Base-by-base conservation (phyloP, 2,888 invertebrate genomes). In the Tipula helvola region DNA sequence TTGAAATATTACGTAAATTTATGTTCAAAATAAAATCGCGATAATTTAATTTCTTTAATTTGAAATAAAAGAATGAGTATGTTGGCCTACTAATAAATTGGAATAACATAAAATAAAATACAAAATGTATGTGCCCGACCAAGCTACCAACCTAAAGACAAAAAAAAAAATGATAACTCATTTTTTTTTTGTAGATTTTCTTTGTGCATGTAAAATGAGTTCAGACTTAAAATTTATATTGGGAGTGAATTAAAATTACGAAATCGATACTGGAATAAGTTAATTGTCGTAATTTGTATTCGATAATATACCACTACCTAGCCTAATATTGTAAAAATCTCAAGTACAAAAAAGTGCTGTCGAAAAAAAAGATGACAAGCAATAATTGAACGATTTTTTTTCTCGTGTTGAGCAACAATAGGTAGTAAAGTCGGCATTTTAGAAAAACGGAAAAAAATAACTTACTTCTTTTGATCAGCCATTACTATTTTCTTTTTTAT, bases 391-490 rank as follows among this genome's bases (percentile, higher is more conserved):
- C 71, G 28, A 57, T 57, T 57, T 71, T 18, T 57, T 71, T 71
- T 71, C 18, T 71, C 18, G 10, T 28, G 71, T 88, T 88, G 87
- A 88, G 87, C 87, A 86, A 83, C 86, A 85, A 71, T 44, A 83
- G 52, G 84, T 44, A 83, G 52, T 18, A 71, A 10, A 71, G 87
- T 88, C 88, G 88, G 87, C 88, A 13, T 71, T 41, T 87, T 71
- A 13, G 12, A 83, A 57, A 84, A 36, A n/a, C 12, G 2, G 42
- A 83, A n/a, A 10, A 57, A 86, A 41, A 84, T 87, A 88, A 91
- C 91, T 91, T 89, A 91, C 91, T 91, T 90, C 88, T 91, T 91
- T 39, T 91, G 90, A 88, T 91, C 91, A 88, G 91, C 91, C 91
- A 91, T 91, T 28, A 12, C 71, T 71, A 71, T 8, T 71, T 28